A percentile compares a stretch with the other conserved stretches of the same genome.
phyloP scores from a whole-genome alignment of 2,888 invertebrate species.

The Erebia palarica region DNA sequence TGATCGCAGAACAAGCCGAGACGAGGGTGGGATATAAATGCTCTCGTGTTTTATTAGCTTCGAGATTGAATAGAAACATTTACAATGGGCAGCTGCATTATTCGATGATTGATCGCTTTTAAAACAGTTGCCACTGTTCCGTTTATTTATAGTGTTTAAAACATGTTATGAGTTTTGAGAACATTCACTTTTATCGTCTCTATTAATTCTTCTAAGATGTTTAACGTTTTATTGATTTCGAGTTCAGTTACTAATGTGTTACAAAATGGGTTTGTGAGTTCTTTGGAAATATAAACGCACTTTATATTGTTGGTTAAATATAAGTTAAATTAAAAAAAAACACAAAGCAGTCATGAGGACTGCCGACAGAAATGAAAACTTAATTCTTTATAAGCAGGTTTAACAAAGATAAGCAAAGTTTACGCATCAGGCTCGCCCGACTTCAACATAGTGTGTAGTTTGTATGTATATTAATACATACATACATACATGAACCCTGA shows the following conservation, averaged over 20 bases:
- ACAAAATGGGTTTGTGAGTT: neutral
- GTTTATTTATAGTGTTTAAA: constrained; percentile 23
- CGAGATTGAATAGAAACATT: constrained; percentile 47
- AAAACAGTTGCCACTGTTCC: constrained; percentile 26
- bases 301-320: no score
- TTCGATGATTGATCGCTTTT: constrained; percentile 34
- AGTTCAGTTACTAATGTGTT: neutral
- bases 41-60: constrained; percentile 41
- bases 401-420: no score
- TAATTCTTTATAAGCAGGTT: no score
- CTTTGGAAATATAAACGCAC: no score
- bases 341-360: no score
- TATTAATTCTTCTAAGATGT: neutral
- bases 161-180: constrained; percentile 8
- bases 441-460: no score
- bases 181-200: neutral
- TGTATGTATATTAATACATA: no score
- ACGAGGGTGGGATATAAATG: constrained; percentile 44
- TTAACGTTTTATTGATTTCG: neutral
- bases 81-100: constrained; percentile 39
- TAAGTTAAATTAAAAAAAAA: no score
- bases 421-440: no score
- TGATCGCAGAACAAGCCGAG: constrained; percentile 42
- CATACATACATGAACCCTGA: no score
- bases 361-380: no score